These are phyloP conservation scores for Hypomesus transpacificus DNA, from an alignment of 2,113 vertebrate species.

Conservation along the genomic window DNA sequence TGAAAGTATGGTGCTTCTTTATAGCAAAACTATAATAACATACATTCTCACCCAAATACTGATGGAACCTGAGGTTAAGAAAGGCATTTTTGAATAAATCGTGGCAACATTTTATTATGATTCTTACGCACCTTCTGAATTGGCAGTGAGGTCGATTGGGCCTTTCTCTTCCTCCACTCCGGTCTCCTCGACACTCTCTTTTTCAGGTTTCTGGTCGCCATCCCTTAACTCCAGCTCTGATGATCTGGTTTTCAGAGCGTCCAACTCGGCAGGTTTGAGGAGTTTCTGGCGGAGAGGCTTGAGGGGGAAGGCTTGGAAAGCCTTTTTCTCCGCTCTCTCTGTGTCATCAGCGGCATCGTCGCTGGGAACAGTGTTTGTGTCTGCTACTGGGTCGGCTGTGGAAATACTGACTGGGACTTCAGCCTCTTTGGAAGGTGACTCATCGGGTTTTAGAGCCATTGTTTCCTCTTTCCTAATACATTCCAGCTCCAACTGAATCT, in stretches of 20 bases:
- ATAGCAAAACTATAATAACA: conserved; percentile 4
- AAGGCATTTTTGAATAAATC: background rate
- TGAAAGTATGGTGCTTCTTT: conserved; percentile 8
- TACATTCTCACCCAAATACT: background rate
- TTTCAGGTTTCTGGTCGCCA: background rate
- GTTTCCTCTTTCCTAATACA: conserved; percentile 94
- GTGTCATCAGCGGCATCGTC: conserved; percentile 62
- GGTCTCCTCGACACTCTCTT: background rate
- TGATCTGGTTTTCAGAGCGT: conserved; percentile 66
- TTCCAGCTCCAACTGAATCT: conserved; percentile 95
- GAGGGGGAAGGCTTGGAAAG: conserved; percentile 93
- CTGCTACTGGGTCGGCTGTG: conserved; percentile 56
- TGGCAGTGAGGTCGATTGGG: background rate
- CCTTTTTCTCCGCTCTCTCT: conserved; percentile 78
- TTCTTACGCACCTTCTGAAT: conserved; percentile 16
- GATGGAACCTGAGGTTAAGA: no score
- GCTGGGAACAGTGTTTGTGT: conserved; percentile 66
- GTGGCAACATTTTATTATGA: no score
- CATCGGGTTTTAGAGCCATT: conserved; percentile 78
- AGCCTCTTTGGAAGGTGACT: conserved; percentile 60
- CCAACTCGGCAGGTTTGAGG: conserved; percentile 76
- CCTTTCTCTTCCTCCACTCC: conserved; percentile 17
- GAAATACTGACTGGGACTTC: conserved; percentile 49
- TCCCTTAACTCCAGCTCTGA: conserved; percentile 33
- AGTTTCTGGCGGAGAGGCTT: conserved; percentile 91